Base-by-base conservation (phyloP, 2,797 vertebrate genomes). In the Bucorvus abyssinicus region DNA sequence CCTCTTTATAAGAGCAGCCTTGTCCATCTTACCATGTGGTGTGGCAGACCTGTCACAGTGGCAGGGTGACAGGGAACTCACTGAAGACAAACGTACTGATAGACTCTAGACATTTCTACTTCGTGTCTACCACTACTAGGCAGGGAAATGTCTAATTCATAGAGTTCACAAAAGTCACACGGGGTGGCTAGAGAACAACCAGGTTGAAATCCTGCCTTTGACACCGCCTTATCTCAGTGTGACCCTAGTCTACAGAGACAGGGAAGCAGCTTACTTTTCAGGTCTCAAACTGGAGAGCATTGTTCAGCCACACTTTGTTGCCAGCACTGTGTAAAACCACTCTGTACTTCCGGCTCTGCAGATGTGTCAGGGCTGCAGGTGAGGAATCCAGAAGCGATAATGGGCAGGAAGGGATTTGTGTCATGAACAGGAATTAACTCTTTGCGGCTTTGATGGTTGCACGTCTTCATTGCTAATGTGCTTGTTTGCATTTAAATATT, bases 161-260 rank as follows among this genome's bases (percentile, higher is more conserved):
- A 47, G 13, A 52, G 29, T 9, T 92, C 61, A 60, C 29, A 67
- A 18, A 49, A 14, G 44, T 17, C 47, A 34, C 10, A 7, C 2
- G 0, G 0, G 23, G 14, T 30, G 18, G 18, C 19, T 24, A 30
- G 34, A 61, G 38, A 69, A 21, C 0, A 2, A 32, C 16, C 32
- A 50, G n/a, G 12, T 59, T 50, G 55, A 57, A 70, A 55, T 52
- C 52, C 44, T 49, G 15, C 34, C 40, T 67, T 50, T 64, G 52
- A 56, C 4, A 60, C 12, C 30, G 29, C 20, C 30, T 52, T 22
- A 17, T 18, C 14, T 71, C 53, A 1, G 0, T 20, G 10, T 47
- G 49, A 52, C 6, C 47, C 29, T 67, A 22, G 27, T 10, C 42
- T 75, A 36, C 49, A 80, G 27, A 56, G 52, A 65, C 63, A 74